phyloP scores from a whole-genome alignment of 2,888 invertebrate genomes.

The Lagria hirta region DNA sequence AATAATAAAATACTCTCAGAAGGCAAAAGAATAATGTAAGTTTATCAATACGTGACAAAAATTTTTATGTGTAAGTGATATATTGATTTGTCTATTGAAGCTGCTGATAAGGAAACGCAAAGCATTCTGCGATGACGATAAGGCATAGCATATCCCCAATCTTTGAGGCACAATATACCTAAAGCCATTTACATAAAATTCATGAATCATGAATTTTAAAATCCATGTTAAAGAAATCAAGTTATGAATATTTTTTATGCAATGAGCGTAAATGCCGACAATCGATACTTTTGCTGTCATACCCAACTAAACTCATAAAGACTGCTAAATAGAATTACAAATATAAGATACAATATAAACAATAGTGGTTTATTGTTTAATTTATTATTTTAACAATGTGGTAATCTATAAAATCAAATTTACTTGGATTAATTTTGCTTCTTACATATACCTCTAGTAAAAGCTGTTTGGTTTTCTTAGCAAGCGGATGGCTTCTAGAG shows the following conservation, averaged over 20 bases:
- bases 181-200: slow-evolving; percentile 34
- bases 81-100: slow-evolving; percentile 32
- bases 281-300: slow-evolving; percentile 26
- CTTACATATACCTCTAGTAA: too few relatives aligned
- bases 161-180: slow-evolving; percentile 31
- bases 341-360: too few relatives aligned
- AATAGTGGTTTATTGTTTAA: too few relatives aligned
- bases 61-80: slow-evolving; percentile 27
- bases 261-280: slow-evolving; percentile 29
- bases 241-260: slow-evolving; percentile 32
- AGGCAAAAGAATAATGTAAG: slow-evolving; percentile 29
- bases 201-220: slow-evolving; percentile 35
- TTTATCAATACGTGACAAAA: slow-evolving; percentile 32
- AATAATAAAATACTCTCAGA: slow-evolving; percentile 24
- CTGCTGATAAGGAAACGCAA: slow-evolving; percentile 29
- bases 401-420: too few relatives aligned
- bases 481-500: too few relatives aligned
- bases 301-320: too few relatives aligned
- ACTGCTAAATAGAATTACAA: too few relatives aligned
- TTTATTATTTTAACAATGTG: too few relatives aligned
- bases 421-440: too few relatives aligned
- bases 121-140: slow-evolving; percentile 29
- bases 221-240: slow-evolving; percentile 31
- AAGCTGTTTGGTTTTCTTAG: too few relatives aligned
- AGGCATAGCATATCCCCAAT: slow-evolving; percentile 30